A percentile compares a stretch with the other conserved stretches of the same genome.
Evolutionary conservation across 1,140 invertebrate genomes (phyloP).

Genomic region (Cephus cinctus): DNA sequence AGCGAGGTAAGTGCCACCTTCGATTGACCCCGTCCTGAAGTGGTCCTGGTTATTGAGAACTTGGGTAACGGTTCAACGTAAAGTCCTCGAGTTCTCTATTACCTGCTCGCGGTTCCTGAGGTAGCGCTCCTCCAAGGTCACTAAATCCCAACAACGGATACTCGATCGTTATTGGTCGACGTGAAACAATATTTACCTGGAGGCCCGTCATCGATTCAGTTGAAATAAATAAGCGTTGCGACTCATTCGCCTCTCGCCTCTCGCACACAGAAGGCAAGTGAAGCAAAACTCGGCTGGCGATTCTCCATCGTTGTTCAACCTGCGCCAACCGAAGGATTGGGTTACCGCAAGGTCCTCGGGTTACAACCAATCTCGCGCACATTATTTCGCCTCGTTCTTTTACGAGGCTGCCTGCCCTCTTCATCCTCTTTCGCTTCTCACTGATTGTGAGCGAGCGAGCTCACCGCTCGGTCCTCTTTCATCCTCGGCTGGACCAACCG

Average conservation of each 20-base stretch:
- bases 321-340: conserved; percentile 44
- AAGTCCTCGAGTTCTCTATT: too few relatives aligned
- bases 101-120: too few relatives aligned
- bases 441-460: too few relatives aligned
- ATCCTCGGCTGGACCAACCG: conserved; percentile 20
- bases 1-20: conserved; percentile 45
- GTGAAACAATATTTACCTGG: conserved; percentile 16
- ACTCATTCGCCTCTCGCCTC: conserved; percentile 1
- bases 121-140: too few relatives aligned
- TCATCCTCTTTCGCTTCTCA: conserved; percentile 8
- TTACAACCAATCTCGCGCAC: conserved; percentile 54
- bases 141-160: conserved; percentile 7
- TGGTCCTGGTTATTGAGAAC: too few relatives aligned
- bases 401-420: conserved; percentile 16
- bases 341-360: conserved; percentile 46
- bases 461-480: conserved; percentile 11
- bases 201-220: conserved; percentile 21
- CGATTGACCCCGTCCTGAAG: too few relatives aligned
- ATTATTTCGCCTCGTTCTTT: conserved; percentile 41
- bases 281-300: too few relatives aligned
- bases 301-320: too few relatives aligned
- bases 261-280: too few relatives aligned
- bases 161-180: conserved; percentile 14
- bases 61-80: too few relatives aligned
- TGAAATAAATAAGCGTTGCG: conserved; percentile 26